Percentiles rank a stretch among this genome's conserved stretches.
Conservation (phyloP, 2,888 invertebrate species). For the Stenotaenia linearis region DNA sequence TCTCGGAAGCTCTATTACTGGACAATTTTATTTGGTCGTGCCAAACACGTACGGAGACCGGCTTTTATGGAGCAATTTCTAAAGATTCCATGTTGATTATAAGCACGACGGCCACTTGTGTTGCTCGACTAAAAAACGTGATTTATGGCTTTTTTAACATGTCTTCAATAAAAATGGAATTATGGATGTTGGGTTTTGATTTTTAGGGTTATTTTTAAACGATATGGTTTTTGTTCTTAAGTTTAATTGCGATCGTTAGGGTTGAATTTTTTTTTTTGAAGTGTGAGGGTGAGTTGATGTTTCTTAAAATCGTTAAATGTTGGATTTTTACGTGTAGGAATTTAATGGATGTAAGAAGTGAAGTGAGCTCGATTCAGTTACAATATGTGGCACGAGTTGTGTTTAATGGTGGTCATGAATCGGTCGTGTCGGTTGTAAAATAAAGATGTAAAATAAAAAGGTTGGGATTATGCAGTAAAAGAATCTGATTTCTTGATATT, state of each 20-base stretch:
- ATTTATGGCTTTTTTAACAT: neutral
- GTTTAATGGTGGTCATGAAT: conserved; percentile 1
- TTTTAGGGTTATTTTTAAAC: neutral
- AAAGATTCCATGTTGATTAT: conserved; percentile 1
- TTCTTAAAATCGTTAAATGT: conserved; percentile 2
- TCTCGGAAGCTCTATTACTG: neutral
- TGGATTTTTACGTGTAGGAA: neutral
- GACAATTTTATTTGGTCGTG: neutral
- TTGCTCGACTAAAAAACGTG: neutral
- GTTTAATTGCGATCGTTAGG: neutral
- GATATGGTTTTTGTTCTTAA: neutral
- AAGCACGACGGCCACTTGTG: neutral
- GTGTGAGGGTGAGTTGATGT: neutral
- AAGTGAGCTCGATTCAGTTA: neutral
- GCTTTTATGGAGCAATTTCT: neutral
- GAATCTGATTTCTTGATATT: neutral
- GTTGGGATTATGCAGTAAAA: neutral
- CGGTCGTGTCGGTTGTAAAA: neutral
- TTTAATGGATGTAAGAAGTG: neutral
- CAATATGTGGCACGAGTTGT: conserved; percentile 5
- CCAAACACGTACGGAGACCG: neutral
- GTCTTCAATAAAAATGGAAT: neutral
- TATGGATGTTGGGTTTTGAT: neutral
- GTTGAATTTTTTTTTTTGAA: neutral
- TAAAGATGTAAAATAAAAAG: neutral